Evolutionary conservation across 2,113 vertebrate genomes (phyloP).

Genomic region (Silurus meridionalis): DNA sequence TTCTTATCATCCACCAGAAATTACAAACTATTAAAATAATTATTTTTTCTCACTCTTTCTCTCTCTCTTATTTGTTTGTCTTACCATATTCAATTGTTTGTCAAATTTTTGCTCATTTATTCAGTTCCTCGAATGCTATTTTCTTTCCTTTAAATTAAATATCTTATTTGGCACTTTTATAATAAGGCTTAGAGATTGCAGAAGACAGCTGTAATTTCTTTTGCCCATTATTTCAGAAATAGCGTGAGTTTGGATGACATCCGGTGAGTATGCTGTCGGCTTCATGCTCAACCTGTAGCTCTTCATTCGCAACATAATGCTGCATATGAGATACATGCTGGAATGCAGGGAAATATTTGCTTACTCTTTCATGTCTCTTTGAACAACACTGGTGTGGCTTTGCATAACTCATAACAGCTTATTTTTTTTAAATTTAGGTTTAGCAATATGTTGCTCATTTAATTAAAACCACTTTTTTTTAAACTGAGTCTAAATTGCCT

Average conservation of each 20-base stretch:
- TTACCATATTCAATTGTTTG: background rate
- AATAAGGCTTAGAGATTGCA: slow-evolving; percentile 63
- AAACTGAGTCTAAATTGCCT: background rate
- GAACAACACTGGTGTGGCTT: background rate
- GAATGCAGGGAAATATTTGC: slow-evolving; percentile 52
- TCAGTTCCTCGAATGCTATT: background rate
- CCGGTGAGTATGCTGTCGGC: slow-evolving; percentile 85
- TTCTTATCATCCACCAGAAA: background rate
- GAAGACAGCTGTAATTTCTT: slow-evolving; percentile 77
- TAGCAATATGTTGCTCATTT: background rate
- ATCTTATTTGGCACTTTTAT: slow-evolving; percentile 29
- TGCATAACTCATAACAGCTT: slow-evolving; percentile 1
- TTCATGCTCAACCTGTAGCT: slow-evolving; percentile 71
- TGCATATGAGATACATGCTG: slow-evolving; percentile 61
- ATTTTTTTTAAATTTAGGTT: background rate
- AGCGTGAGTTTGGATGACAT: slow-evolving; percentile 99
- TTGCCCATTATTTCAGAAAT: slow-evolving; percentile 95
- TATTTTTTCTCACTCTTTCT: too few species aligned
- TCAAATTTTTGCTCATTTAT: background rate
- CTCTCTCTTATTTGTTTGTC: background rate
- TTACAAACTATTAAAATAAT: background rate
- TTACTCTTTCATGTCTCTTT: slow-evolving; percentile 57
- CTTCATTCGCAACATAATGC: slow-evolving; percentile 54
- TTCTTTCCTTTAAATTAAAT: background rate
- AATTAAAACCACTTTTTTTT: slow-evolving; percentile 12